Base-by-base conservation (phyloP, 2,113 vertebrate species). In the Prunella fulvescens region DNA sequence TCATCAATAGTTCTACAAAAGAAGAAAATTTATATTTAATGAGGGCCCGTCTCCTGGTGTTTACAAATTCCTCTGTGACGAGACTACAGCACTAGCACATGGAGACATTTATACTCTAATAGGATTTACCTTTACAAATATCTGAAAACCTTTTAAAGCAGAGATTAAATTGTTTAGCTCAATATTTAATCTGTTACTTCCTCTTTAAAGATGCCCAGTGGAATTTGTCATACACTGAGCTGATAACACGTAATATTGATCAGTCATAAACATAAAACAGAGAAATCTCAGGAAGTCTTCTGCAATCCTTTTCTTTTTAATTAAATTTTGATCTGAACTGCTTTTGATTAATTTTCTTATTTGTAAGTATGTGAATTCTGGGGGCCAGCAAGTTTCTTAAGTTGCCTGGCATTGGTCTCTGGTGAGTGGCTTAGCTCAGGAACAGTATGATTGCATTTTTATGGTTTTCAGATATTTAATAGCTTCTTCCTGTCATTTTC, bases 391-490 rank as follows among this genome's bases (percentile, higher is more conserved):
- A 97, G 96, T 98, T 98, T 98, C 97, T 96, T 88, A 97, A 98
- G 98, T 98, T 98, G 96, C 96, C 74, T 82, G 95, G 95, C 97
- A 95, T 96, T 77, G 94, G 97, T 98, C 98, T 98, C 98, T 97
- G 88, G 98, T 98, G 98, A 95, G 93, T 64, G 96, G 95, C 98
- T 98, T 76, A 92, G 98, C 97, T 98, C 97, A 97, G 97, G 97
- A 98, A 97, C 96, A 93, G 97, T 96, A 96, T 98, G 98, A 98
- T 98, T 98, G 97, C 97, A 83, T 98, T 98, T 98, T 98, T 98
- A 98, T 97, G 98, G 98, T 98, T 98, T 98, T 98, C 98, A 98
- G 98, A 98, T 98, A 98, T 98, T 98, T 98, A 98, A 98, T 98
- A 97, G 97, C 98, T 98, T 98, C 97, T 98, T 98, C 97, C 98